Base-by-base conservation (phyloP, 2,113 vertebrate genomes). In the Leptobrachium leishanense region DNA sequence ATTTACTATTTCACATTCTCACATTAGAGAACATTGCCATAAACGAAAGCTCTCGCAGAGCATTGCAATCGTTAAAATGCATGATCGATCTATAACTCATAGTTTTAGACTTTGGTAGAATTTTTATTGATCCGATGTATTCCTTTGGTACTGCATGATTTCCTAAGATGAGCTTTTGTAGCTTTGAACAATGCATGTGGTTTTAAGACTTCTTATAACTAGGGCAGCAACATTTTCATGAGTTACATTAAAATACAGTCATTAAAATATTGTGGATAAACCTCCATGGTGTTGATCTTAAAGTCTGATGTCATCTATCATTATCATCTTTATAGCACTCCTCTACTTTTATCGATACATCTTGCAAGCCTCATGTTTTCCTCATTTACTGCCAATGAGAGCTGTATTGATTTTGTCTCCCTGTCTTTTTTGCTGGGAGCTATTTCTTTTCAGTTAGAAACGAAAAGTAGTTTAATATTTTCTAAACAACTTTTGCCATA, bases 41-140 rank as follows among this genome's bases (percentile, higher is more conserved):
- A 40, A 66, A 67, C 67, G 11, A 44, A 74, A 65, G 43, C 20
- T 15, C 40, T 13, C 6, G 39, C 43, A 42, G 54, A 75, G 10
- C 39, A 42, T 53, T 79, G 68, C 7, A 65, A 72, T 79, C 68
- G 31, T 57, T 65, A 65, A 73, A 63, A 50, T 73, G 63, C 53
- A 68, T 73, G 62, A 79, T 73, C 46, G 72, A 44, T 41, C 77
- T 39, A 67, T 73, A 79, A 79, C 72, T 79, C 69, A 55, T 57
- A 63, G 70, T n/a, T 63, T 54, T 68, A 73, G 40, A 73, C 10
- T 57, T 73, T 43, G 46, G 57, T 31, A 64, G 46, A 55, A 46
- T 39, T 79, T 50, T 54, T 78, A 79, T 79, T 68, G 77, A 79
- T 79, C 72, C 40, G 9, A 31, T 39, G 43, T 43, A 57, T 69